These are phyloP conservation scores for Miltochrista miniata DNA, from an alignment of 2,888 invertebrate genomes.

Conservation along the genomic window DNA sequence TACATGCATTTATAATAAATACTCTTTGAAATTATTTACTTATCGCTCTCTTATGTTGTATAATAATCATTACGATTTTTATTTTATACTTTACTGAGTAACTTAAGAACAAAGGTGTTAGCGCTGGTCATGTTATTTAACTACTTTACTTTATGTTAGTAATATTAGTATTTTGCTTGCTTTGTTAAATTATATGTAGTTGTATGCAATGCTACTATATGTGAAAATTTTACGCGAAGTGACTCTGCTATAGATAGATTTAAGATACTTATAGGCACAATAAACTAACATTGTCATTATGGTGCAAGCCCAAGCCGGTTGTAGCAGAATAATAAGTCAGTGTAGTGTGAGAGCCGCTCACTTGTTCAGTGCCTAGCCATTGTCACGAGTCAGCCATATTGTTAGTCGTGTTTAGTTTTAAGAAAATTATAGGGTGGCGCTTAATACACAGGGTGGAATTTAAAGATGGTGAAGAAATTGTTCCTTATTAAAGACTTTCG, in stretches of 20 bases:
- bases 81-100: constrained; percentile 2
- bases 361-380: background rate
- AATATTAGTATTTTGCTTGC: constrained; percentile 16
- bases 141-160: constrained; percentile 4
- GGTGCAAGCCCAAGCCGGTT: constrained; percentile 6
- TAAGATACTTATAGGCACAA: background rate
- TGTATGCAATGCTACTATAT: background rate
- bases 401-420: constrained; percentile 18
- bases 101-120: constrained; percentile 14
- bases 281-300: background rate
- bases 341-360: background rate
- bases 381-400: constrained; percentile 17
- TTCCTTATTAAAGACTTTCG: too few relatives aligned
- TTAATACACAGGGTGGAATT: too few relatives aligned
- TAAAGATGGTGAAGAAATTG: too few relatives aligned
- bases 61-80: constrained; percentile 6
- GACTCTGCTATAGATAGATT: background rate
- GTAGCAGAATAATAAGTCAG: background rate
- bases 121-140: constrained; percentile 21
- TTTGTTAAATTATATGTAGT: constrained; percentile 4
- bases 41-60: constrained; percentile 28
- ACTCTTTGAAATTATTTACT: constrained; percentile 19
- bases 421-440: constrained; percentile 14
- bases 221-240: background rate
- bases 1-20: constrained; percentile 37